A percentile compares a stretch with the other conserved stretches of the same genome.
Conservation (phyloP, 2,888 invertebrate genomes). For the Zootermopsis nevadensis region DNA sequence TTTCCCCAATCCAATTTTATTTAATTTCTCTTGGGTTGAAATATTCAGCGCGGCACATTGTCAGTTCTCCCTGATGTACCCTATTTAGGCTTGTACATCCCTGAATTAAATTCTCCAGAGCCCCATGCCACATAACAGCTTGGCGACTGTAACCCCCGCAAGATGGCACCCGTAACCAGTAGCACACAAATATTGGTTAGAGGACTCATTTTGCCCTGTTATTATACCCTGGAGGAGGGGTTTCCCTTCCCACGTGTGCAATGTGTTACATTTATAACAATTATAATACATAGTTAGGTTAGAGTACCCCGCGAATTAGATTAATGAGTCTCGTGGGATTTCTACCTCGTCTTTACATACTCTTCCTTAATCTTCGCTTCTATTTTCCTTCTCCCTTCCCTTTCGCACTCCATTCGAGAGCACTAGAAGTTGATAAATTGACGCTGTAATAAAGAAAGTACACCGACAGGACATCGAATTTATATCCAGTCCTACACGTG, state of each 20-base stretch:
- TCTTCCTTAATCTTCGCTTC: neutral
- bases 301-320: neutral
- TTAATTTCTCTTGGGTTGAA: too few relatives aligned
- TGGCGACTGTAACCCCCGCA: neutral
- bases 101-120: neutral
- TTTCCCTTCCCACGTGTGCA: conserved; percentile 3
- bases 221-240: neutral
- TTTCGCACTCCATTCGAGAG: neutral
- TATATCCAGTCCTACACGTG: too few relatives aligned
- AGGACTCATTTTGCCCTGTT: neutral
- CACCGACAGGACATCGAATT: too few relatives aligned
- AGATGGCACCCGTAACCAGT: neutral
- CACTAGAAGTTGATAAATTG: too few relatives aligned
- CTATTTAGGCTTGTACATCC: neutral
- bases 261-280: conserved; percentile 24
- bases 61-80: too few relatives aligned
- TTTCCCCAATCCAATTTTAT: too few relatives aligned
- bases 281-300: conserved; percentile 5
- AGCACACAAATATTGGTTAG: neutral
- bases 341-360: neutral
- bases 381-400: neutral
- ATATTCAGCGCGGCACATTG: too few relatives aligned
- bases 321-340: neutral
- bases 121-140: neutral
- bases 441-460: too few relatives aligned